Evolutionary conservation across 2,797 vertebrate genomes (phyloP), one percentile per base, ranked within the genome.

Genomic region (Muscicapa striata): DNA sequence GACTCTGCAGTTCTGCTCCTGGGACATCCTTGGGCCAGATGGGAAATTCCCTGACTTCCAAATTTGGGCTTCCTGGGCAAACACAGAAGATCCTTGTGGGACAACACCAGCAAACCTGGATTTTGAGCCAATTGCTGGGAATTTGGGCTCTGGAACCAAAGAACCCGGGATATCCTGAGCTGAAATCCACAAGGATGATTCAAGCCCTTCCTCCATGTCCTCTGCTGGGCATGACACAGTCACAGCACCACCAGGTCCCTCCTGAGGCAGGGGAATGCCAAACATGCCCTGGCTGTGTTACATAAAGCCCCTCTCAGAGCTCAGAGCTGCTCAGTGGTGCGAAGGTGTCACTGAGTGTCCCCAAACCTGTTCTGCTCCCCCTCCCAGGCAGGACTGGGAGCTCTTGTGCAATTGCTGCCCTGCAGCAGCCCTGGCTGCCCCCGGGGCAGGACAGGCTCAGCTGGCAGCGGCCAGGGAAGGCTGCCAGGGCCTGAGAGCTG

Each of bases 291-390:
- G 41, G 22, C 6, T 27, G 34, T 27, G 2, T 66, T 43, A 27
- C 2, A 13, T 10, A 15, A 73, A 46, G 10, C 6, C 30, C 36
- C 59, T 36, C 34, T 34, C 34, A 34, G 34, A 34, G 34, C 34
- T 22, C 29, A 0, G 17, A 11, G 45, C 9, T 19, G 10, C 1
- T 62, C 45, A 3, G 21, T 7, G 74, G 57, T 11, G 10, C 5
- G 17, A 32, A 74, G 73, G 36, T 67, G 45, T 22, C 64, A 32
- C 80, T 62, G 29, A 87, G 92, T 27, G 69, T 95, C 90, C 77
- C 81, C 63, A 87, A 87, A 90, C 92, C 93, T 90, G 92, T 94
- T 95, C 81, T 57, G 58, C 74, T 89, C 75, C 81, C 64, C 32
- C 23, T 76, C 22, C 46, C 82, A 59, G 72, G 2, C 45, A 8